Percentiles rank a stretch among this genome's conserved stretches.
Conservation (phyloP, 2,113 vertebrate species). For the Calyptommatus sinebrachiatus region DNA sequence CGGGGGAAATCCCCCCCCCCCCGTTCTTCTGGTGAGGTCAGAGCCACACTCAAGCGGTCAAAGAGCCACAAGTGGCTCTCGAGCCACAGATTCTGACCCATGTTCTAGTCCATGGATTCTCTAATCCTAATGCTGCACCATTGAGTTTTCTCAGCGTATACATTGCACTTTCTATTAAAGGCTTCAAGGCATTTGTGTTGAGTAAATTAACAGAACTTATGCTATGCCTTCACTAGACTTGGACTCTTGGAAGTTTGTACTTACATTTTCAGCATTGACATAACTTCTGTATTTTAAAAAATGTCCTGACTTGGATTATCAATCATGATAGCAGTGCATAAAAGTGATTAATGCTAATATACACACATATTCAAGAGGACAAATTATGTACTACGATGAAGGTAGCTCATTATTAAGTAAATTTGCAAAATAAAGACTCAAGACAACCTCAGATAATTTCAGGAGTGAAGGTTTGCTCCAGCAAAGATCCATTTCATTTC, state of each 20-base stretch:
- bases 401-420: neutral
- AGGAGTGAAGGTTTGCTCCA: neutral
- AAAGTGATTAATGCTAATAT: neutral
- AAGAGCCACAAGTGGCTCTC: too few species aligned
- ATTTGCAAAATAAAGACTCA: neutral
- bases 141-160: too few species aligned
- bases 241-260: neutral
- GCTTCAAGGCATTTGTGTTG: neutral
- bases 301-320: neutral
- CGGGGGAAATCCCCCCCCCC: too few species aligned
- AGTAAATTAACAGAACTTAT: neutral
- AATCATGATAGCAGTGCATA: neutral
- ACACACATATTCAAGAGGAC: neutral
- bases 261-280: neutral
- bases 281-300: neutral
- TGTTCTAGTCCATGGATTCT: neutral
- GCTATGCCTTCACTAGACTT: neutral
- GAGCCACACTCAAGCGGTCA: too few species aligned
- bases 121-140: neutral
- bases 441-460: neutral
- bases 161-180: neutral
- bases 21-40: too few species aligned
- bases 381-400: too few species aligned
- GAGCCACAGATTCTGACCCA: too few species aligned
- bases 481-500: neutral